These are phyloP conservation scores for Mesocricetus auratus DNA, from an alignment of 2,113 vertebrate genomes.

Conservation along the genomic window DNA sequence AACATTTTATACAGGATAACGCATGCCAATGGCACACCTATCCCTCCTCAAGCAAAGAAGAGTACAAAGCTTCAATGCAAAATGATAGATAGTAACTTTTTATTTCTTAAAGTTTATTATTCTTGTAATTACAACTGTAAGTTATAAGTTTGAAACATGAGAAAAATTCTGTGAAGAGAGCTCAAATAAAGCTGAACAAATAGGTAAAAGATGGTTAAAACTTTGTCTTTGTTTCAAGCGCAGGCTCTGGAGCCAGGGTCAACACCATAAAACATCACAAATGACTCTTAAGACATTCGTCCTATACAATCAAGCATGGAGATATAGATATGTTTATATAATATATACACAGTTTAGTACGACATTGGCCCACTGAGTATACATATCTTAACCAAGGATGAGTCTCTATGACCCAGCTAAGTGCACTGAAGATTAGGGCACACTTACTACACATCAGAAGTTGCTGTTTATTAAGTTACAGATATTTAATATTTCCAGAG, in stretches of 20 bases:
- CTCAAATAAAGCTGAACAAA: constrained; percentile 83
- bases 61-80: constrained; percentile 44
- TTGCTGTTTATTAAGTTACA: constrained; percentile 86
- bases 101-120: constrained; percentile 89
- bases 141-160: constrained; percentile 91
- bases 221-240: constrained; percentile 82
- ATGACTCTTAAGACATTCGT: constrained; percentile 84
- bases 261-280: constrained; percentile 86
- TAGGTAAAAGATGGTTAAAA: constrained; percentile 88
- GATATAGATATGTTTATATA: constrained; percentile 85
- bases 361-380: constrained; percentile 89
- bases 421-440: constrained; percentile 87
- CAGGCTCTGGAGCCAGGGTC: constrained; percentile 84
- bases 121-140: constrained; percentile 92
- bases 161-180: constrained; percentile 88
- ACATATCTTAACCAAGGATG: constrained; percentile 87
- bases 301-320: constrained; percentile 84
- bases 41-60: constrained; percentile 17
- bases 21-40: not conserved
- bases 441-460: constrained; percentile 85
- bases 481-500: constrained; percentile 86
- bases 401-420: constrained; percentile 88
- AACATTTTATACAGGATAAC: not conserved
- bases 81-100: constrained; percentile 73
- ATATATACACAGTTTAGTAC: constrained; percentile 89